A percentile compares a stretch with the other conserved stretches of the same genome.
Conservation (phyloP, 2,797 vertebrate genomes). For the Myiotriccus ornatus region DNA sequence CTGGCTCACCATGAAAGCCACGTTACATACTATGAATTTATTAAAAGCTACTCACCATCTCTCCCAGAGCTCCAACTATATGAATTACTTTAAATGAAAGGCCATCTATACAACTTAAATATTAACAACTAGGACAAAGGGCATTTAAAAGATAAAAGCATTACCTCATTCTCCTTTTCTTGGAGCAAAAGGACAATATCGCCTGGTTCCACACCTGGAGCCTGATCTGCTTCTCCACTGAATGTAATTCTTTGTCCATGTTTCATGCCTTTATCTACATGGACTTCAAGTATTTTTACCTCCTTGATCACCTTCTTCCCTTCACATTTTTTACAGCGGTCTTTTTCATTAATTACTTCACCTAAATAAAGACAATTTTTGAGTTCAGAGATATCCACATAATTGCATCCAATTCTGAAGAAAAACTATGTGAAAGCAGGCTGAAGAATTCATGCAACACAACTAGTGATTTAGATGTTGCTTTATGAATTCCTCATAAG, state of each 20-base stretch:
- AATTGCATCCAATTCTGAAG: neutral
- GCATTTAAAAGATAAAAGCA: constrained; percentile 22
- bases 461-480: neutral
- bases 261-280: constrained; percentile 99
- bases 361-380: constrained; percentile 75
- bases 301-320: constrained; percentile 98
- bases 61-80: neutral
- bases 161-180: constrained; percentile 96
- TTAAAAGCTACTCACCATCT: neutral
- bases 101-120: neutral
- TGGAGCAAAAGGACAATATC: constrained; percentile 96
- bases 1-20: neutral
- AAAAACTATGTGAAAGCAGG: neutral
- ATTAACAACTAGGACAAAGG: neutral
- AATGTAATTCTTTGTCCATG: constrained; percentile 98
- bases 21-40: neutral
- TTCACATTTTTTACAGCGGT: constrained; percentile 99
- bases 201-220: constrained; percentile 92
- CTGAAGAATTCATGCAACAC: neutral
- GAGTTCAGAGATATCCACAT: neutral
- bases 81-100: neutral
- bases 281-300: constrained; percentile 98
- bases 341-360: constrained; percentile 98
- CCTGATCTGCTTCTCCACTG: constrained; percentile 96
- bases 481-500: neutral